phyloP scores from a whole-genome alignment of 2,113 vertebrate species.

The Gallinago undulata region DNA sequence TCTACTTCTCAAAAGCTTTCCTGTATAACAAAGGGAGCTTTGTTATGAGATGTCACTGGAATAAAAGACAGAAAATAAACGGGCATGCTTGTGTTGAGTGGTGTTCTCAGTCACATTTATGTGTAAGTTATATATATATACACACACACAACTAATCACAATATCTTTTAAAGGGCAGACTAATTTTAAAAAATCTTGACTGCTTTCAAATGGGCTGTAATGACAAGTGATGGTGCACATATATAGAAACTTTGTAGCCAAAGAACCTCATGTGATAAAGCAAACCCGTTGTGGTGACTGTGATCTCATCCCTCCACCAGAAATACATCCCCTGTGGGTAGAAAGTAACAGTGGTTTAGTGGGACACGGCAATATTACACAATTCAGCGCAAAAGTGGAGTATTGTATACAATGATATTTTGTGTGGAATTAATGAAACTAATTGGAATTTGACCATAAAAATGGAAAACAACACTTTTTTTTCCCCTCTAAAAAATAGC shows the following conservation, averaged over 20 bases:
- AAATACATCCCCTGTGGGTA: background rate
- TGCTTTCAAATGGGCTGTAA: background rate
- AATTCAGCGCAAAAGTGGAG: background rate
- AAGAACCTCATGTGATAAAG: background rate
- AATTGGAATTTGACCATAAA: background rate
- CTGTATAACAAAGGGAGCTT: background rate
- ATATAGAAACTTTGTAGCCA: background rate
- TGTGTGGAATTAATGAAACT: background rate
- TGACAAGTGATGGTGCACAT: background rate
- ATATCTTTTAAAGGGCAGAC: background rate
- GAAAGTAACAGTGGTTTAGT: background rate
- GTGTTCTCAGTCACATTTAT: background rate
- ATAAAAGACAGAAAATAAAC: background rate
- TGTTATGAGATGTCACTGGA: background rate
- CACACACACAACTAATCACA: background rate
- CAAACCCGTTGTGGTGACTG: background rate
- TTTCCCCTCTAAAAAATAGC: background rate
- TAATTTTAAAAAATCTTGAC: background rate
- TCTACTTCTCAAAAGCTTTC: background rate
- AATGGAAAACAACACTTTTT: background rate
- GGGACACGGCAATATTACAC: background rate
- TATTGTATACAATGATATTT: background rate
- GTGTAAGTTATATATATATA: background rate
- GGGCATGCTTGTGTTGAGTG: background rate
- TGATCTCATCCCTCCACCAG: background rate